Evolutionary conservation across 1,140 invertebrate species (phyloP).

Genomic region (Diorhabda sublineata): DNA sequence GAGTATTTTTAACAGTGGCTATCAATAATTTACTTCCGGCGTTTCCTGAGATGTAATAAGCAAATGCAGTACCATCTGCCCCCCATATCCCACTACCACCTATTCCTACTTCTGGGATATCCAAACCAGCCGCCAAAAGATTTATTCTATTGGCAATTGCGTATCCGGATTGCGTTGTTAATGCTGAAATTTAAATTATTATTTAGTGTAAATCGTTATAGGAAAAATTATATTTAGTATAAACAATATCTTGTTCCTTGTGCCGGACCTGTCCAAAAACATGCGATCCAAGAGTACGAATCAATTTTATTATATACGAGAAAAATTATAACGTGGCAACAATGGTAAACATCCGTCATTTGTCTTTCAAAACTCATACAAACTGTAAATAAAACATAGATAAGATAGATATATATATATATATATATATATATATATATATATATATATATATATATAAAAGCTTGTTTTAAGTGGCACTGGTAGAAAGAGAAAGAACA

Average conservation of each 20-base stretch:
- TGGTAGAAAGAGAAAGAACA: too few species aligned
- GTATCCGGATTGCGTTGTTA: constrained; percentile 52
- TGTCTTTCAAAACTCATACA: background rate
- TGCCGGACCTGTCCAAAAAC: too few species aligned
- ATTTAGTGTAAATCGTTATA: background rate
- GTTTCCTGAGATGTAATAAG: constrained; percentile 32
- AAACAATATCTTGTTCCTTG: background rate
- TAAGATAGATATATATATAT: too few species aligned
- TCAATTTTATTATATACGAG: too few species aligned
- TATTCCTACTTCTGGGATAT: constrained; percentile 45
- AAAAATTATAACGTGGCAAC: too few species aligned
- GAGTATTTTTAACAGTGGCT: constrained; percentile 12
- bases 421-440: too few species aligned
- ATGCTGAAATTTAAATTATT: constrained; percentile 38
- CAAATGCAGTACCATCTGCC: constrained; percentile 39
- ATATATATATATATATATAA: too few species aligned
- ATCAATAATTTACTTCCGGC: constrained; percentile 23
- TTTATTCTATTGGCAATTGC: constrained; percentile 51
- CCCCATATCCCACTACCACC: constrained; percentile 49
- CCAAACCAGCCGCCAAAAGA: constrained; percentile 52
- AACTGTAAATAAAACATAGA: too few species aligned
- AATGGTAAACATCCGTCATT: background rate
- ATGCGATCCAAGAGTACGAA: too few species aligned
- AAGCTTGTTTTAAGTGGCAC: too few species aligned
- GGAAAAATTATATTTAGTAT: background rate